Evolutionary conservation across 2,797 vertebrate species (phyloP), one percentile per base, ranked within the genome.

Genomic region (Tangara arthus): DNA sequence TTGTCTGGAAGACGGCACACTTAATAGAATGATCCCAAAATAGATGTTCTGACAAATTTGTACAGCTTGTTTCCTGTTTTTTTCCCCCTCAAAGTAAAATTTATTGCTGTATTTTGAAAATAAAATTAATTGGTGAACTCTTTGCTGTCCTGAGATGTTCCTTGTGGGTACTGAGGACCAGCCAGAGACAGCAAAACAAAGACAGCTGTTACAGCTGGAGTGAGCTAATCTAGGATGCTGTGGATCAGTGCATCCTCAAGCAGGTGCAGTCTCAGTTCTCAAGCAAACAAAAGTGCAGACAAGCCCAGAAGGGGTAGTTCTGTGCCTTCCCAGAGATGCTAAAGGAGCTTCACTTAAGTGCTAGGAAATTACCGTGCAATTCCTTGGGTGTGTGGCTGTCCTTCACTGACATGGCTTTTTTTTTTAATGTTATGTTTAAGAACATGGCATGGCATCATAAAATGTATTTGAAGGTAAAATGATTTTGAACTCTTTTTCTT

Each of bases 11-110:
- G 76, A 72, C 23, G 8, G 68, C 39, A 68, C 23, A 24, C 32
- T 82, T 85, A 80, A 85, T 30, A 89, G 73, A 96, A 65, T 32
- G 35, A 90, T 68, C 71, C 57, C 57, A 89, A 91, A 95, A 94
- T 24, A 90, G 81, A 89, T 85, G 71, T 90, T 95, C 89, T 91
- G 86, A 57, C 83, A 92, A 77, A 92, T 78, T 70, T 91, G 84
- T 80, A 75, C 61, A 81, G 84, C 49, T 87, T 87, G 61, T 77
- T 95, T 95, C 81, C 92, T 59, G 32, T 73, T 59, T 56, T 56
- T 34, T 30, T 3, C 4, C 0, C 1, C 1, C 32, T 13, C 8
- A 12, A 82, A 60, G 49, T 71, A 80, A 68, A 72, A 92, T 77
- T 70, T 90, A 87, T 61, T 73, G 50, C 60, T 87, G 7, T 93